Evolutionary conservation across 2,113 vertebrate species (phyloP), one percentile per base, ranked within the genome.

Genomic region (Pangasianodon gigas): DNA sequence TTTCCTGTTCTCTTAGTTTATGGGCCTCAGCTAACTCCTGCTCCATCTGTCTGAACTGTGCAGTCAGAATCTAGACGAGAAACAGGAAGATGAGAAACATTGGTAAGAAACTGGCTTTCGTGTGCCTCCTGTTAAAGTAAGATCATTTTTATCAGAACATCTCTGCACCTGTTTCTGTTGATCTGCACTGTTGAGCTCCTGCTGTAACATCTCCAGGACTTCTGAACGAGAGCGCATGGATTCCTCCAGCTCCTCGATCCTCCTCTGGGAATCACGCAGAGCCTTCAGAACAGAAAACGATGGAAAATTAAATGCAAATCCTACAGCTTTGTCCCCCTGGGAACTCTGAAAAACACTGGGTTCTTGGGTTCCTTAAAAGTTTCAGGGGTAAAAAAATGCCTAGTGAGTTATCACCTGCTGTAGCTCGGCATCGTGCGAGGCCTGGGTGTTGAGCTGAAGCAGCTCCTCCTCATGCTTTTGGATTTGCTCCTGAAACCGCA

Each of bases 391-490:
- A 11, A 83, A 44, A 48, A 44, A 26, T 0, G 10, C 14, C 16
- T 2, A 56, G 21, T 19, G 48, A 41, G 52, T 6, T 6, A 60
- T 51, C n/a, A 98, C 98, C 97, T 98, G 96, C 90, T 98, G 97
- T 93, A 97, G 94, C 71, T 97, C 96, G 46, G 85, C 86, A 71
- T 97, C 95, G 79, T 92, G 90, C 44, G 96, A 95, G 41, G 95
- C 91, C 89, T 94, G 95, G 4, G 94, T 56, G 3, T 90, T 95
- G 91, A 93, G 87, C 84, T 89, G 95, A 82, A 96, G 93, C 87
- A 98, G 93, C 93, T 98, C 98, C 83, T 97, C 96, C 92, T 97
- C 97, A 44, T 98, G 97, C 93, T 95, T 97, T 89, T 94, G 96
- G 91, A 95, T 95, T 89, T 97, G 97, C 69, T 98, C 96, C 91